Evolutionary conservation across 2,113 vertebrate genomes (phyloP).

Genomic region (Oophaga pumilio): DNA sequence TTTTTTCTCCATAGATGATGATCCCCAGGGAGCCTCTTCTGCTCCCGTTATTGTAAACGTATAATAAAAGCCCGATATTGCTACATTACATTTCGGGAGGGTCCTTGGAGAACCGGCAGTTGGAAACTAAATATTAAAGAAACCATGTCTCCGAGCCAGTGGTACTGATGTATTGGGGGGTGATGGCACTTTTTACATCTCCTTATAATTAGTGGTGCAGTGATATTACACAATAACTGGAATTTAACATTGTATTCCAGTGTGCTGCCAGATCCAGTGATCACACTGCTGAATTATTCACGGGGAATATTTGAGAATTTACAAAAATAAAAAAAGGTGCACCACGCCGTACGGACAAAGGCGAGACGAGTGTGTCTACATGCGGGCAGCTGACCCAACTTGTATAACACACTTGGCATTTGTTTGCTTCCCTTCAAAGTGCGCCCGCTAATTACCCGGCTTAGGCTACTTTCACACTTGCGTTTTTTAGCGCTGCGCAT

Average conservation of each 20-base stretch:
- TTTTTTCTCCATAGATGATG: neutral
- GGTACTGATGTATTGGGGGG: neutral
- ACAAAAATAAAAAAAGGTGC: neutral
- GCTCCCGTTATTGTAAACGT: neutral
- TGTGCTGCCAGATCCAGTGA: neutral
- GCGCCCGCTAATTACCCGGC: slow-evolving; percentile 27
- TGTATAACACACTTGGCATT: neutral
- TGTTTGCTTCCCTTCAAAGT: slow-evolving; percentile 8
- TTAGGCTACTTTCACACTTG: no score
- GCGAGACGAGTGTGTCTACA: neutral
- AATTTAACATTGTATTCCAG: slow-evolving; percentile 45
- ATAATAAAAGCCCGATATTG: neutral
- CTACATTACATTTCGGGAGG: slow-evolving; percentile 6
- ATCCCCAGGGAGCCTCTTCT: neutral
- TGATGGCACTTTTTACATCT: neutral
- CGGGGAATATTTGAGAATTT: neutral
- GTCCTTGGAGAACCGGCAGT: neutral
- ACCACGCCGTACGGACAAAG: no score
- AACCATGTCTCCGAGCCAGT: no score
- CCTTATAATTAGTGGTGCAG: slow-evolving; percentile 4
- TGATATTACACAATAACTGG: neutral
- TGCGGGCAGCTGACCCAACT: slow-evolving; percentile 34
- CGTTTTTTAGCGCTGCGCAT: no score
- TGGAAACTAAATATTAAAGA: neutral
- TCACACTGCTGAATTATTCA: slow-evolving; percentile 46